phyloP scores from a whole-genome alignment of 2,113 vertebrate species.

The Macrotus californicus region DNA sequence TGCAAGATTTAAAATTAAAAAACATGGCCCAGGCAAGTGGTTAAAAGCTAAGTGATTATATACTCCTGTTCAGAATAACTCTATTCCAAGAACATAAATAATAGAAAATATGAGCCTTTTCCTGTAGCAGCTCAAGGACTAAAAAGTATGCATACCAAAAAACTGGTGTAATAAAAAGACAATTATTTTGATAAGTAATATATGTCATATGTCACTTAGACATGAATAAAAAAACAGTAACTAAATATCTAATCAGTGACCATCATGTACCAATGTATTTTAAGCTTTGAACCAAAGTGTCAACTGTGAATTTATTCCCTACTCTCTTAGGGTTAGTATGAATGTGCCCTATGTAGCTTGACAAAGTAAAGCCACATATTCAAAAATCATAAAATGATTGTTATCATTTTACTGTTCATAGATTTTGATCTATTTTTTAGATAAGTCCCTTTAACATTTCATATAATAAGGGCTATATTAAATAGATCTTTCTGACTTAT shows the following conservation, averaged over 20 bases:
- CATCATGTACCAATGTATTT: background rate
- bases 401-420: too few species aligned
- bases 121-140: background rate
- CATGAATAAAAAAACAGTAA: background rate
- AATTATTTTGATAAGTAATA: background rate
- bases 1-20: background rate
- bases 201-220: background rate
- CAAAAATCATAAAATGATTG: background rate
- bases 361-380: background rate
- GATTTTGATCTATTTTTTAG: too few species aligned
- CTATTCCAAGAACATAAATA: background rate
- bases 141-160: background rate
- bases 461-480: background rate
- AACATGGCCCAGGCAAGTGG: background rate
- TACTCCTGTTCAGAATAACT: background rate
- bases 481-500: background rate
- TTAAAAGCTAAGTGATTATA: background rate
- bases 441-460: too few species aligned
- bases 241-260: background rate
- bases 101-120: background rate
- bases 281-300: background rate
- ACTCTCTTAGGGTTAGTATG: background rate
- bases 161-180: background rate
- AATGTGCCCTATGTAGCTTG: background rate
- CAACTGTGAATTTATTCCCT: background rate